Base-by-base conservation (phyloP, 2,113 vertebrate genomes). In the Gavialis gangeticus region DNA sequence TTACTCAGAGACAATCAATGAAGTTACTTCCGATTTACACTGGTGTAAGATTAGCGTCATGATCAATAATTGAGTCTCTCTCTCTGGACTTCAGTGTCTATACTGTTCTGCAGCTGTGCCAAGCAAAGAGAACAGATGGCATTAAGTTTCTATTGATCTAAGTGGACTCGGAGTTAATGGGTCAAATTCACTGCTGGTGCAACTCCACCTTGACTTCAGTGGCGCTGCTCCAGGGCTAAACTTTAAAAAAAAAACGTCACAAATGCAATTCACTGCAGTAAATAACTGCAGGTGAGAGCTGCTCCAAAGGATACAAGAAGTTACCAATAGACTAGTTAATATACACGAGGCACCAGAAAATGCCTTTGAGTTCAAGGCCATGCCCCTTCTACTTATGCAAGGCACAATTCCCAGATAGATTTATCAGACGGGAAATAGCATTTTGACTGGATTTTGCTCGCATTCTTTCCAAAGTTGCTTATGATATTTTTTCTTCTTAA, bases 391-490 rank as follows among this genome's bases (percentile, higher is more conserved):
- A 13, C 30, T 21, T 21, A 11, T 37, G 67, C 10, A 22, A 19
- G 30, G 34, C 30, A 21, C 67, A 18, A n/a, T 71, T 34, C 67
- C 67, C 5, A 17, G 37, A 34, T 34, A 22, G 5, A 1, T 71
- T 10, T 71, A 22, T 71, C 67, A 22, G 19, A 21, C 18, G 37
- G 19, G 18, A 71, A 71, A 71, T 21, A 10, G 21, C 67, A 71
- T 34, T 37, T 71, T 81, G 90, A 59, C 82, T 77, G 25, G 37
- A 73, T 64, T 79, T 92, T 82, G 79, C 30, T n/a, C n/a, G 67
- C 62, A 18, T 15, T 76, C 56, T 1, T 1, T 84, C 77, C 78
- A 79, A 58, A 11, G 21, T 14, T 58, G 56, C 46, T 5, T 56
- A 58, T 46, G 76, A 84, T 87, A 24, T 10, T 34, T 59, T 21